Base-by-base conservation (phyloP, 2,888 invertebrate species). In the Harpagoxenus sublaevis region DNA sequence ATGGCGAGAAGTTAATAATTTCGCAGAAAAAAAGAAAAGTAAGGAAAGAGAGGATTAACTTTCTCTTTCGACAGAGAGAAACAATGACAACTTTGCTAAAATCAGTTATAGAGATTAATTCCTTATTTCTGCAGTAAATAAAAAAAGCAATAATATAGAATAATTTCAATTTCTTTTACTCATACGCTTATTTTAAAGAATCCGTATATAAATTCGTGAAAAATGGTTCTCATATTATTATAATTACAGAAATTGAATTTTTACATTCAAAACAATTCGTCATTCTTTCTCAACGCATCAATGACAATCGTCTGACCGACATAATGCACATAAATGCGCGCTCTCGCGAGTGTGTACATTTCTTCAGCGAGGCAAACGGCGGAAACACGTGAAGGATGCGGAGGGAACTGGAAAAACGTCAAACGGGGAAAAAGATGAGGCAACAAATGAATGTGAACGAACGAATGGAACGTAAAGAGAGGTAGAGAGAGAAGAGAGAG, bases 1-100 rank as follows among this genome's bases (percentile, higher is more conserved):
- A 89, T 86, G 63, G 42, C 62, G 53, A 74, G 9, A 78, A 89
- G 81, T 88, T 89, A 88, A 88, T 88, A 86, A 84, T 86, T 86
- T 82, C 73, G 9, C 31, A 78, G 84, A 79, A 84, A 85, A 77
- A 75, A 65, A 79, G 63, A 70, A 10, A 73, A 71, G 48, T 15
- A 65, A 31, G 10, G 4, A 8, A 39, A 71, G 4, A 48, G 8
- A 39, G 3, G 35, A 2, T 45, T 12, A 28, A 70, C n/a, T 53
- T 51, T 53, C 53, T 53, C 8, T 70, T n/a, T 70, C 35, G 5
- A 45, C 35, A 48, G 28, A 70, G 31, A 70, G n/a, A 3, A 51
- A 6, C 35, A 53, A 71, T 55, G 18, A 31, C 4, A 18, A 8
- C 28, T 23, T n/a, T 3, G 10, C n/a, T 51, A 10, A 51, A 6